phyloP scores from a whole-genome alignment of 2,113 vertebrate genomes.

The Heterocephalus glaber region DNA sequence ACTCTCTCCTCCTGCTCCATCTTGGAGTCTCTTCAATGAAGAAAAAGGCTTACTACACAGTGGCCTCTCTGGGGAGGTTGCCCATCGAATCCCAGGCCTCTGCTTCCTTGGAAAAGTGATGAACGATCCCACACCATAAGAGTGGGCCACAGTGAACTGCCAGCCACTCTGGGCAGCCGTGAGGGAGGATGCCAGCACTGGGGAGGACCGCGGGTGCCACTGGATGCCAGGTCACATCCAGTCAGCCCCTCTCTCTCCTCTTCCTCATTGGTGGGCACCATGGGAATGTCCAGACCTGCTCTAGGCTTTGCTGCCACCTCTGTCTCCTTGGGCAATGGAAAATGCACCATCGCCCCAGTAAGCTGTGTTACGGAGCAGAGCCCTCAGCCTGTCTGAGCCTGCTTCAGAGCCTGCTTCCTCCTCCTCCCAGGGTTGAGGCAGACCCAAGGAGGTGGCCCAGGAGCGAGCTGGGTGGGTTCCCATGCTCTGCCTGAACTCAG shows the following conservation, averaged over 20 bases:
- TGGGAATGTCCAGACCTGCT: background rate
- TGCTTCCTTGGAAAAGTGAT: background rate
- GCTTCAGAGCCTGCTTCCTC: background rate
- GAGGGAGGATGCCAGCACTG: background rate
- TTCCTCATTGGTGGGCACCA: background rate
- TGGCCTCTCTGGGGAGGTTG: background rate
- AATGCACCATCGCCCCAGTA: background rate
- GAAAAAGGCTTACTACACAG: background rate
- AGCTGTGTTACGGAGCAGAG: background rate
- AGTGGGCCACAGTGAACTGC: background rate
- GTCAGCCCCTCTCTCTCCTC: background rate
- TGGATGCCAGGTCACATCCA: background rate
- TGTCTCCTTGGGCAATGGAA: background rate
- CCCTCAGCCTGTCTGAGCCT: background rate
- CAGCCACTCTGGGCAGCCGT: background rate
- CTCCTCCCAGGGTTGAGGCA: background rate
- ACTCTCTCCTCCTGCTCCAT: background rate
- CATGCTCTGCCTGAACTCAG: background rate
- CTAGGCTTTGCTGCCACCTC: background rate
- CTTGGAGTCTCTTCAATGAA: background rate
- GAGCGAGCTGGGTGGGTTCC: background rate
- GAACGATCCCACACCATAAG: background rate
- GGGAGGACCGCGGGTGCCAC: background rate
- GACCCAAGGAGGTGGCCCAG: background rate
- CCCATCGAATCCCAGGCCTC: background rate